Conservation (phyloP, 1,140 invertebrate genomes). For the Steinernema khuongi region DNA sequence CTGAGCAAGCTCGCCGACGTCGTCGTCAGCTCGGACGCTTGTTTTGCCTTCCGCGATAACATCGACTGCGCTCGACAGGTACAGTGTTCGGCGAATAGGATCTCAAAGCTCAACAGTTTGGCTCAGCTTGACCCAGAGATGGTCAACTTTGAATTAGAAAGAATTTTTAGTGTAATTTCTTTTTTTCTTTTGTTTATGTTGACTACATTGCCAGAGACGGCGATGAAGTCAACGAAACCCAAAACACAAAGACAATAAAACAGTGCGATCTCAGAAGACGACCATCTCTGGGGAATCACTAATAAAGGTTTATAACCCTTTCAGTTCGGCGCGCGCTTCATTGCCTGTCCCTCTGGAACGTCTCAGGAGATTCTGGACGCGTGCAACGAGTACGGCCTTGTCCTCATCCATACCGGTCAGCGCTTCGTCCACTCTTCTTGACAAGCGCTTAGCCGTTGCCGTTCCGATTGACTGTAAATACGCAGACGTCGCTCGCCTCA, state of each 20-base stretch:
- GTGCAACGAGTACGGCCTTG: slow-evolving; percentile 83
- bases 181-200: slow-evolving; percentile 16
- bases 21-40: slow-evolving; percentile 89
- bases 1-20: slow-evolving; percentile 73
- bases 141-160: no score
- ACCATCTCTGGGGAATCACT: no score
- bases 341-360: slow-evolving; percentile 84
- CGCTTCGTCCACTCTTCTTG: slow-evolving; percentile 85
- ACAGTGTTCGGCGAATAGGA: slow-evolving; percentile 20
- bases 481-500: not conserved
- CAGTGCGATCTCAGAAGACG: not conserved
- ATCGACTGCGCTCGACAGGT: slow-evolving; percentile 74
- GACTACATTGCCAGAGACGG: not conserved
- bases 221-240: slow-evolving; percentile 12
- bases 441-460: not conserved
- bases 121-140: no score
- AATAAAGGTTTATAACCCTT: slow-evolving; percentile 26
- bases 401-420: slow-evolving; percentile 80
- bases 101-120: slow-evolving; percentile 2
- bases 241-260: not conserved
- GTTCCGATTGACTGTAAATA: not conserved
- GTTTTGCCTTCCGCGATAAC: slow-evolving; percentile 96
- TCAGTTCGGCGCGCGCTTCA: slow-evolving; percentile 85
- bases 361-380: slow-evolving; percentile 80
- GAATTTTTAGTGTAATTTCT: not conserved